Base-by-base conservation (phyloP, 2,113 vertebrate genomes). In the Rhipidura dahli region DNA sequence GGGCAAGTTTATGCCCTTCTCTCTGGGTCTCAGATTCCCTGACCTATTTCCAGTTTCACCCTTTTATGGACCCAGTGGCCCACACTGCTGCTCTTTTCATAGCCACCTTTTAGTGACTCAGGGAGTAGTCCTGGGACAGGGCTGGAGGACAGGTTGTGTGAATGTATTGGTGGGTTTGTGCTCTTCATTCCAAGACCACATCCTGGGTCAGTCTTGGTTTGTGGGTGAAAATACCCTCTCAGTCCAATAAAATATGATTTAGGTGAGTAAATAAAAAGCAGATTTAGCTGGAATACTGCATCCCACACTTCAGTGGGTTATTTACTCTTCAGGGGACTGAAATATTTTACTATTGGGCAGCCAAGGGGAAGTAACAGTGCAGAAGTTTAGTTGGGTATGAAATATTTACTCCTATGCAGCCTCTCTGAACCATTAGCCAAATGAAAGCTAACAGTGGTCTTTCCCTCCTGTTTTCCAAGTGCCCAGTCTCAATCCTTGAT, bases 351-450 rank as follows among this genome's bases (percentile, higher is more conserved):
- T 66, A 5, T n/a, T 88, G 85, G 85, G 79, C 33, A 73, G 15
- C 83, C 87, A 86, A 78, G 75, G 78, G 39, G 66, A 93, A 93
- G 35, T 44, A 89, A 86, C 50, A 35, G 35, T 18, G 68, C 66
- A 47, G 56, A 66, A 83, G 68, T 92, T 88, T 78, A 90, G 90
- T 24, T 97, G 90, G 79, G 56, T 90, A 70, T 89, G 93, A 88
- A 90, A 90, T 77, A 42, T 13, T 64, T 73, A 20, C 53, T 66
- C 88, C 90, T 70, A 28, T 75, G 42, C 33, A 85, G 91, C 71
- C 28, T 56, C 81, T 79, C 51, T 72, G 23, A 87, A n/a, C 63
- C 1, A 3, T 20, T 54, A 70, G 42, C 47, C 68, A 85, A 83
- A 75, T n/a, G 54, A 59, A 37, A 91, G 59, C 15, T 13, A 90